Evolutionary conservation across 2,888 invertebrate genomes (phyloP), one percentile per base, ranked within the genome.

Genomic region (Ennomos quercinarius): DNA sequence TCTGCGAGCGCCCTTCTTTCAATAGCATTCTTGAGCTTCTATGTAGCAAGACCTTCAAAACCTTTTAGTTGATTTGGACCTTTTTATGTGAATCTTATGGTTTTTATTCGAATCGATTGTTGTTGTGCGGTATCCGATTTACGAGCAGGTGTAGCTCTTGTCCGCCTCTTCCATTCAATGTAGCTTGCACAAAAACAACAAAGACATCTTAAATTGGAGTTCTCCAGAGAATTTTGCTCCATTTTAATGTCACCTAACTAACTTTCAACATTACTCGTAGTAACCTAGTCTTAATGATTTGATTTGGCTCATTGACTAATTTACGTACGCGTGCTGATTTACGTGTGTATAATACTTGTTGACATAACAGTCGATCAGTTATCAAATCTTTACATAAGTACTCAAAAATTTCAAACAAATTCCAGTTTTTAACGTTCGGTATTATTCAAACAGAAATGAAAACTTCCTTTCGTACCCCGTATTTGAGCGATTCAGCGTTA

Each of bases 1-100:
- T 89, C 89, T 84, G 69, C 61, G 76, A 83, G 81, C 82, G 81
- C 83, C 84, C 84, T 90, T 87, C 84, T 84, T 84, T 87, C 83
- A 83, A 89, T 85, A 86, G 83, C 80, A 84, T 86, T 87, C 84
- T 81, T 81, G 72, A 71, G 72, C 71, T 70, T 68, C 72, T 67
- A 82, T 81, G 81, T 83, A 84, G 82, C 81, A 82, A 81, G 72
- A 74, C 75, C 55, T 58, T 64, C 61, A 64, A 57, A 61, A 49
- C 58, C 64, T 70, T 57, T 45, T 53, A 37, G 40, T 67, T 42
- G 86, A 60, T 75, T 72, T 79, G 61, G 64, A 81, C 83, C 83
- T 72, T 88, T 64, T 67, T 40, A 27, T 59, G 36, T 51, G 35
- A 57, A 50, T 6, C 27, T 64, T 84, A 89, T 58, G 81, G 86